Base-by-base conservation (phyloP, 92 coral and sea anemone genomes). In the Desmophyllum pertusum region DNA sequence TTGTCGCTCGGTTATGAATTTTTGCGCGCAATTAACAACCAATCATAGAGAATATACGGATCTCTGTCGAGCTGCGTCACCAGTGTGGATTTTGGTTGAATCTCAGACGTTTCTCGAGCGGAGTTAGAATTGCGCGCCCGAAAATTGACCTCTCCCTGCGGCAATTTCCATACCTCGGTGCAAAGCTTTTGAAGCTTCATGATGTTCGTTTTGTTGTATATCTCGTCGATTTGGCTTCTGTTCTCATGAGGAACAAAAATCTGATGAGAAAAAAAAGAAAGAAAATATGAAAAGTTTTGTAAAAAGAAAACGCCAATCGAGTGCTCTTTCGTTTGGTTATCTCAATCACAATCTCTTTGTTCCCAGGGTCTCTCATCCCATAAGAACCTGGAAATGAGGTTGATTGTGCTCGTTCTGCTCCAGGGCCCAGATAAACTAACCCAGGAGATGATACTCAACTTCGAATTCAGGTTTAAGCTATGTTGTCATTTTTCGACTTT, bases 181-280 rank as follows among this genome's bases (percentile, higher is more conserved):
- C 98, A 92, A 30, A 91, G 83, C 33, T 52, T 73, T 52, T 55
- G 38, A 17, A 94, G 75, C 25, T 89, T 81, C 27, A 71, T 81
- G 33, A 94, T 71, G n/a, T 74, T 94, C 77, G 88, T 87, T 79
- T 91, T 94, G 83, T 86, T 91, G 90, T 94, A 94, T 40, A 79
- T 81, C 74, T 94, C 90, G 42, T 94, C 98, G 74, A 94, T 82
- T 70, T 92, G 93, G 39, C 98, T 94, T 76, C 98, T 79, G 85
- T 94, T 87, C 33, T 80, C 75, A 0, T 92, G 95, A 55, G 98
- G 95, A 27, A 81, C 93, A 92, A 92, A 94, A 64, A 94, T 87
- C 98, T 94, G 87, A 51, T 23, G 33, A 69, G 79, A 41, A 79
- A 57, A 73, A 73, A 30, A 29, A 85, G 38, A 23, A 17, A 41